These are phyloP conservation scores for Coleophora deauratella DNA, from an alignment of 2,888 invertebrate genomes.

Conservation along the genomic window DNA sequence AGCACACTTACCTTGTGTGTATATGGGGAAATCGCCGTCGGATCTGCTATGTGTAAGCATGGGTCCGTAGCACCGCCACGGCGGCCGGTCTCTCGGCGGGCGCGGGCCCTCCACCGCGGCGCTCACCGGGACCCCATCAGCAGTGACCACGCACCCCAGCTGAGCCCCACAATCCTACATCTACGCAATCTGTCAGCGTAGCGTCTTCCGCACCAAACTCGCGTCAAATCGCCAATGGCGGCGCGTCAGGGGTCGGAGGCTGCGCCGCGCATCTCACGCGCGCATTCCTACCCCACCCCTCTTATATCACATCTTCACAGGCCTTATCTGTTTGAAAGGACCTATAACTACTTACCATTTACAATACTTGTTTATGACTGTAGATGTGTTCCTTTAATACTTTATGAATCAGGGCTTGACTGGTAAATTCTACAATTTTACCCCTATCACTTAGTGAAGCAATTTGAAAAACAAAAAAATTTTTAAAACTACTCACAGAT, in stretches of 20 bases:
- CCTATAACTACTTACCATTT: no score
- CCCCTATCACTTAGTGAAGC: no score
- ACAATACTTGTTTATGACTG: no score
- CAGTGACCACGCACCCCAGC: constrained; percentile 18
- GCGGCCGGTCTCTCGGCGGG: constrained; percentile 63
- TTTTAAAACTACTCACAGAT: constrained; percentile 49
- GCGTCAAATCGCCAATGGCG: constrained; percentile 52
- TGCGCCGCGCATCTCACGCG: constrained; percentile 64
- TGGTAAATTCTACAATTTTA: no score
- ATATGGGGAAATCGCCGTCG: constrained; percentile 89
- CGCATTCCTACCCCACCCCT: constrained; percentile 56
- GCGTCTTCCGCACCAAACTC: constrained; percentile 44
- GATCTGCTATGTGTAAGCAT: constrained; percentile 90
- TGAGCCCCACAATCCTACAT: constrained; percentile 34
- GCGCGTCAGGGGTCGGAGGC: constrained; percentile 63
- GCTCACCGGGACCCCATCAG: constrained; percentile 61
- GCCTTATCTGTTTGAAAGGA: no score
- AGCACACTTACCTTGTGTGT: constrained; percentile 79
- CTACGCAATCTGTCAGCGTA: constrained; percentile 32
- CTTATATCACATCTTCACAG: constrained; percentile 8
- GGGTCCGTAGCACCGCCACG: constrained; percentile 78
- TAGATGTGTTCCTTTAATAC: no score
- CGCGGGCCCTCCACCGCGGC: constrained; percentile 70
- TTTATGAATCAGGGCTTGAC: no score
- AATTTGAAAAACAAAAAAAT: background rate